Evolutionary conservation across 2,113 vertebrate species (phyloP).

Genomic region (Lasiurus cinereus): DNA sequence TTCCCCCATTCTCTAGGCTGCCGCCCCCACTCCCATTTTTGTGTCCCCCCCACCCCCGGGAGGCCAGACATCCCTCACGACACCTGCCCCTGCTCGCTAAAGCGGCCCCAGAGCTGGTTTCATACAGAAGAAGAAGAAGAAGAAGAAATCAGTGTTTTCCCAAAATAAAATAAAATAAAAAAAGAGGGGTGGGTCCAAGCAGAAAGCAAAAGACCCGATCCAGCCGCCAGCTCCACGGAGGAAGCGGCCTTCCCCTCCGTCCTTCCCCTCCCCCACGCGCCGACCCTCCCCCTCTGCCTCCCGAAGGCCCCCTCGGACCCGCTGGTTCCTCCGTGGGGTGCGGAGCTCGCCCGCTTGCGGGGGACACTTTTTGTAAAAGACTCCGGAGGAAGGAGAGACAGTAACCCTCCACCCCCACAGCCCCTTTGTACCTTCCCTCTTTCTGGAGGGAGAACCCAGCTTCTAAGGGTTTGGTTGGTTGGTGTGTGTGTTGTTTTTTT

Average conservation of each 20-base stretch:
- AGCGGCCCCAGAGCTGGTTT: not conserved
- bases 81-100: slow-evolving; percentile 69
- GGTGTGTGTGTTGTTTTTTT: not conserved
- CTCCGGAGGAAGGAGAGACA: slow-evolving; percentile 15
- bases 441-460: not conserved
- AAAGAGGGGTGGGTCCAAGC: not conserved
- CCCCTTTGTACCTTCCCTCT: not conserved
- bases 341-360: not conserved
- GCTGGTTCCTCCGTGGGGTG: not conserved
- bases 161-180: not conserved
- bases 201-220: not conserved
- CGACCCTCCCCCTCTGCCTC: not conserved
- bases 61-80: not conserved
- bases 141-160: slow-evolving; percentile 12
- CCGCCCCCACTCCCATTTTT: slow-evolving; percentile 29
- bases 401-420: not conserved
- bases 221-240: not conserved
- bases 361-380: not conserved
- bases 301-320: not conserved
- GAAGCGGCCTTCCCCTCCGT: not conserved
- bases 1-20: not conserved
- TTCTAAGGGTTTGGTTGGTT: not conserved
- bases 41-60: not conserved
- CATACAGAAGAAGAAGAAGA: too few relatives aligned
- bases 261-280: slow-evolving; percentile 67